These are phyloP conservation scores for Drosophila nigromelanica DNA, from an alignment of 1,140 invertebrate genomes.

Conservation along the genomic window DNA sequence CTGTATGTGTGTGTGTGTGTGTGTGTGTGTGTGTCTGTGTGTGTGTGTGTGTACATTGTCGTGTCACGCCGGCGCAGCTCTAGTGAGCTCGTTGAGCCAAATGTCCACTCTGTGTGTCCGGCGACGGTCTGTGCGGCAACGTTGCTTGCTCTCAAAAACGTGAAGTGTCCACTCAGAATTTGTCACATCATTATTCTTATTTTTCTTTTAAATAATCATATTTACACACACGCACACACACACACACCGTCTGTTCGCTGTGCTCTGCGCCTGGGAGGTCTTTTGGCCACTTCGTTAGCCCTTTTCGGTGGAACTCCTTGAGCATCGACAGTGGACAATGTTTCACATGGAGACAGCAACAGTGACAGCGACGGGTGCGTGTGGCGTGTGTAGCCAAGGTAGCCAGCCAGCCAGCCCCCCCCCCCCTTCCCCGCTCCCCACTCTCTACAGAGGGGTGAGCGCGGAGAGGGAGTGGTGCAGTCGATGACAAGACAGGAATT, in stretches of 20 bases:
- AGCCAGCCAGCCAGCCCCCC: background rate
- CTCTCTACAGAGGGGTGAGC: background rate
- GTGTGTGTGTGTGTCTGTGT: too few relatives aligned
- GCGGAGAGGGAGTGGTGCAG: background rate
- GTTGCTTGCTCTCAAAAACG: slow-evolving; percentile 45
- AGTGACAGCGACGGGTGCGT: slow-evolving; percentile 33
- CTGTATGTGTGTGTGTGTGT: too few relatives aligned
- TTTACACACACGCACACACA: slow-evolving; percentile 53
- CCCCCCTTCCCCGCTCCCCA: too few relatives aligned
- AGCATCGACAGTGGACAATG: slow-evolving; percentile 59
- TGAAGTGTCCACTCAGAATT: slow-evolving; percentile 78
- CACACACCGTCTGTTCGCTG: background rate
- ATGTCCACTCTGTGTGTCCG: slow-evolving; percentile 44
- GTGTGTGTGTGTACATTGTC: slow-evolving; percentile 45
- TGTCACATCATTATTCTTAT: slow-evolving; percentile 81
- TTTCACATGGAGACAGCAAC: slow-evolving; percentile 60
- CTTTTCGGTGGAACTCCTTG: slow-evolving; percentile 71
- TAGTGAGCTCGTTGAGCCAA: slow-evolving; percentile 21
- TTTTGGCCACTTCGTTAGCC: slow-evolving; percentile 69
- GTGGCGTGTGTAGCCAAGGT: background rate
- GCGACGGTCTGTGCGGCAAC: slow-evolving; percentile 30
- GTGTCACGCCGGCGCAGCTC: slow-evolving; percentile 59
- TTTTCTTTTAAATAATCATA: slow-evolving; percentile 79
- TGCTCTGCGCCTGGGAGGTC: slow-evolving; percentile 40
- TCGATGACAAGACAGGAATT: slow-evolving; percentile 13